phyloP scores from a whole-genome alignment of 2,113 vertebrate genomes.

The Lanius collurio region DNA sequence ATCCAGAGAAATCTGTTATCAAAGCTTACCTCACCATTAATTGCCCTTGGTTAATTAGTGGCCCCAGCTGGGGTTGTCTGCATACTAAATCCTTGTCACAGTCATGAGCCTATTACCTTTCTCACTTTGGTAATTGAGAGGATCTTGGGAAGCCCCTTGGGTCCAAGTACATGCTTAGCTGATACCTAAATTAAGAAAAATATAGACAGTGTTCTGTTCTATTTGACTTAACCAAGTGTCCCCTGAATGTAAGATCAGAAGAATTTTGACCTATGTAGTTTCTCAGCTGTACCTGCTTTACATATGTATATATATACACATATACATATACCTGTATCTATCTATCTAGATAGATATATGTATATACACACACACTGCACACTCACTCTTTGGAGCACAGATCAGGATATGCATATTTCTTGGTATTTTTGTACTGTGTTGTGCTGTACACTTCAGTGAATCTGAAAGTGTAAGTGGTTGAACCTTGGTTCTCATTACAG shows the following conservation, averaged over 20 bases:
- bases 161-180: neutral
- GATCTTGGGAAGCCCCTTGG: neutral
- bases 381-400: neutral
- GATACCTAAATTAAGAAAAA: neutral
- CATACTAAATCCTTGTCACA: neutral
- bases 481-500: neutral
- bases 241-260: neutral
- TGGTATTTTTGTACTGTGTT: neutral
- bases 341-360: neutral
- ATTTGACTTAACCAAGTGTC: neutral
- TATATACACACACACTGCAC: neutral
- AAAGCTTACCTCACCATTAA: neutral
- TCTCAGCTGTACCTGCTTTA: neutral
- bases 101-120: neutral
- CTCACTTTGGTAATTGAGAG: neutral
- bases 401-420: neutral
- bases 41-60: neutral
- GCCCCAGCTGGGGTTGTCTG: neutral
- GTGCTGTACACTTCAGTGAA: neutral
- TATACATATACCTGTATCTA: neutral
- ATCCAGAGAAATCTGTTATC: neutral
- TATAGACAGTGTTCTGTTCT: neutral
- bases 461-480: neutral
- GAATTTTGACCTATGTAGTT: accelerated
- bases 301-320: too few relatives aligned